Evolutionary conservation across 2,888 invertebrate genomes (phyloP).

Genomic region (Uropetala carovei): DNA sequence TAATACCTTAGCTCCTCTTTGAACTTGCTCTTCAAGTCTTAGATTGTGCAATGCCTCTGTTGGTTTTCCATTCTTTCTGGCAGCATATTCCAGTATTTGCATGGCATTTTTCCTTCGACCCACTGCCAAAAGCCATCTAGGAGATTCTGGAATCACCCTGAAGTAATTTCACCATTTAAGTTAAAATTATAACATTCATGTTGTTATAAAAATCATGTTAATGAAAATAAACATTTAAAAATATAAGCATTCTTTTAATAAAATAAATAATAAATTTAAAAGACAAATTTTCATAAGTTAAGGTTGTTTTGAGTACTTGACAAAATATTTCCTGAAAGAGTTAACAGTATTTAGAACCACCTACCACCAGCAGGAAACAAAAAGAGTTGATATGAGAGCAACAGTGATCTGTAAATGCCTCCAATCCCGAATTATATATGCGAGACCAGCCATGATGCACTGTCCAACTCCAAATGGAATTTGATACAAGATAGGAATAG

Average conservation of each 20-base stretch:
- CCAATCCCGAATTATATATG: slow-evolving; percentile 83
- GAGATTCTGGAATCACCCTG: slow-evolving; percentile 86
- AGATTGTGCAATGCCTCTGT: slow-evolving; percentile 41
- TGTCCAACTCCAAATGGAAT: slow-evolving; percentile 85
- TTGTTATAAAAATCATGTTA: no score
- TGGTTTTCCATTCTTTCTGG: slow-evolving; percentile 75
- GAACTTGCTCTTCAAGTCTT: not conserved
- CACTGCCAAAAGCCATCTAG: slow-evolving; percentile 85
- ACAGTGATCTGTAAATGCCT: slow-evolving; percentile 82
- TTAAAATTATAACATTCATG: not conserved
- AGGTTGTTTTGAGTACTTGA: no score
- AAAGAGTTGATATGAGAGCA: slow-evolving; percentile 80
- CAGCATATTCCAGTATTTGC: slow-evolving; percentile 80
- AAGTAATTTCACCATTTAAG: slow-evolving; percentile 1
- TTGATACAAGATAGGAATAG: slow-evolving; percentile 82
- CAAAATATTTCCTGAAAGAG: not conserved
- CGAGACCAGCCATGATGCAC: slow-evolving; percentile 80
- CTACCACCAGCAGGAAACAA: slow-evolving; percentile 78
- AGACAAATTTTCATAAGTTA: not conserved
- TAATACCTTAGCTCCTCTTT: not conserved
- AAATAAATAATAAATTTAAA: not conserved
- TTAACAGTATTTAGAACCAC: slow-evolving; percentile 66
- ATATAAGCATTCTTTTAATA: not conserved
- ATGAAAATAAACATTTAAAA: not conserved
- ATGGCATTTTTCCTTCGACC: slow-evolving; percentile 81